Evolutionary conservation across 1,140 invertebrate genomes (phyloP), one percentile per base, ranked within the genome.

Genomic region (Panagrolaimus sp.): DNA sequence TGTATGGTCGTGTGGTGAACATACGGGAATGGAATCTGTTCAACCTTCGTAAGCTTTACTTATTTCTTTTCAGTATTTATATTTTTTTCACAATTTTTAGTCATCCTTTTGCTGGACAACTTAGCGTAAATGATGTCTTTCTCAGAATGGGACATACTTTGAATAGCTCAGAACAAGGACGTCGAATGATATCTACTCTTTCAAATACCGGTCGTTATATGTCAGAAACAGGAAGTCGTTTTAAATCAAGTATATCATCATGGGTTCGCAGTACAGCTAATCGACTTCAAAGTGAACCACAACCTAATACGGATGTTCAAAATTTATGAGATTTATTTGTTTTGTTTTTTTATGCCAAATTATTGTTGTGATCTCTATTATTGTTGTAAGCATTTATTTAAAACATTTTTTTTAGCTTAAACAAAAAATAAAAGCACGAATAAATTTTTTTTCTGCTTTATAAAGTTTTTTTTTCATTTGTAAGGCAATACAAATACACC

Each of bases 91-190:
- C 23, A 62, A 66, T 66, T 80, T 82, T 67, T 70, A 87, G 85
- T 64, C 94, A 97, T 87, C 92, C 92, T 48, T 94, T 91, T 85
- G 89, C 90, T 70, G 92, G 93, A 23, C 91, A 94, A 78, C 84
- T 96, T 1, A 94, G 91, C 44, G 90, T 97, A 5, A 88, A 90
- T 62, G 95, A 98, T 85, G 92, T 97, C 89, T 93, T 92, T 84
- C 84, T 96, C 3, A 88, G 91, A 77, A 87, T 95, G 61, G 89
- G 91, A 13, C 92, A 94, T 82, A 92, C 92, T 45, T 92, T 96
- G 89, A 91, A 93, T 76, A 93, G 89, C 78, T 91, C 91, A 43
- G 93, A 96, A 84, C 89, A 92, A 72, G 93, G 92, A 1, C 88
- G 92, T 65, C 93, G 93, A 84, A 87, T 96, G 38, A 93, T 93